Evolutionary conservation across 1,140 invertebrate species (phyloP), one percentile per base, ranked within the genome.

Genomic region (Centruroides sculpturatus): DNA sequence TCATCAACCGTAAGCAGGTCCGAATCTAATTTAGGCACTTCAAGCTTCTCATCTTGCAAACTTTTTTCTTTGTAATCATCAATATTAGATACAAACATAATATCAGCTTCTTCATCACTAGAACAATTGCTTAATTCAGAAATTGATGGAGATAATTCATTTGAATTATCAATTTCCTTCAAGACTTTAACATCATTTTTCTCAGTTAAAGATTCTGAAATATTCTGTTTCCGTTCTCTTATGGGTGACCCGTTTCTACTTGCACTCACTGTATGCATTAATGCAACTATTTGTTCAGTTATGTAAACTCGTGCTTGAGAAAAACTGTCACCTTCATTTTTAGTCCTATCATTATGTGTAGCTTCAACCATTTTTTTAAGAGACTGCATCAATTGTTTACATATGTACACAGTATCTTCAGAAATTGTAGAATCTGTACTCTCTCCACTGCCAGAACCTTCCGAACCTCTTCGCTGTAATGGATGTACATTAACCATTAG

Each of bases 261-360:
- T 41, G 41, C 41, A 41, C 85, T 87, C 5, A 92, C 89, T 69
- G 93, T 89, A 70, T 92, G 89, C 91, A 94, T 94, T 46, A 93
- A 75, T 0, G 88, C 88, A 3, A 91, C 87, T 46, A 94, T 73
- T 12, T 89, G 74, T 51, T 87, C 87, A 3, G 89, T 87, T 51
- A 94, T 93, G 66, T 94, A 89, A 61, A 90, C 84, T 85, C 92
- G 89, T 0, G 92, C 89, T 76, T 92, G 90, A 10, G 87, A 50
- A 52, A 58, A 61, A 5, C 60, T 46, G 53, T 63, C 58, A 54
- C 34, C 52, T 6, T 35, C 11, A 36, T 47, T 59, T 12, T 59
- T 57, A 51, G 56, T 51, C 8, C 5, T 5, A 41, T 41, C 41
- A 3, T 8, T 23, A 13, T 55, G 13, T 58, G 55, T 57, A 62